Conservation (phyloP, 1,140 invertebrate genomes). For the Parapsyche elsis region DNA sequence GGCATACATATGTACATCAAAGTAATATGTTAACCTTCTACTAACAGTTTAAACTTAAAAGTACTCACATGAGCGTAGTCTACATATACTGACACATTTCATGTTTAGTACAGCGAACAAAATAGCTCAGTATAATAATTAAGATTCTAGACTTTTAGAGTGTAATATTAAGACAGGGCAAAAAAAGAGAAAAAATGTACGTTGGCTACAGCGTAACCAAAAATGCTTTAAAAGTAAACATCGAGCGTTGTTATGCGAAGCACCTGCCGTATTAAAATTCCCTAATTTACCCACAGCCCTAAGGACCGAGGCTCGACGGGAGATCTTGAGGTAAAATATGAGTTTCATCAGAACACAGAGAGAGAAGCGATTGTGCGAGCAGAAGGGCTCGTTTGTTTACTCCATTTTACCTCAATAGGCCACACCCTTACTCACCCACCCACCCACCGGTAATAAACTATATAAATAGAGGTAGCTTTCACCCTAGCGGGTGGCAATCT, state of each 20-base stretch:
- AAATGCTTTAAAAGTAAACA: no score
- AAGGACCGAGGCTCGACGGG: not conserved
- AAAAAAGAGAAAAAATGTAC: no score
- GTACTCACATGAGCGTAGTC: no score
- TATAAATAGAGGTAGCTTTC: not conserved
- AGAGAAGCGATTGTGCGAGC: constrained; percentile 8
- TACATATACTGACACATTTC: no score
- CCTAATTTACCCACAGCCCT: not conserved
- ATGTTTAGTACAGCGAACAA: no score
- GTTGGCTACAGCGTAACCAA: no score
- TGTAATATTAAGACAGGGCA: no score
- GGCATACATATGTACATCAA: no score
- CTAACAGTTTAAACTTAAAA: no score
- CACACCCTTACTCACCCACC: not conserved
- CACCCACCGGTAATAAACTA: not conserved
- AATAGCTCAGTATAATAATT: no score
- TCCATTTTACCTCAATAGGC: not conserved
- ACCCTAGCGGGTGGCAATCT: not conserved
- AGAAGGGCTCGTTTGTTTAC: constrained; percentile 7
- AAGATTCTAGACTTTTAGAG: no score
- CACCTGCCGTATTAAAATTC: constrained; percentile 28
- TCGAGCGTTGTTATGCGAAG: not conserved
- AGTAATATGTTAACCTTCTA: no score
- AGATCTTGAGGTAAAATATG: constrained; percentile 12
- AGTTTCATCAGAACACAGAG: constrained; percentile 5